Evolutionary conservation across 2,113 vertebrate species (phyloP).

Genomic region (Rhea pennata): DNA sequence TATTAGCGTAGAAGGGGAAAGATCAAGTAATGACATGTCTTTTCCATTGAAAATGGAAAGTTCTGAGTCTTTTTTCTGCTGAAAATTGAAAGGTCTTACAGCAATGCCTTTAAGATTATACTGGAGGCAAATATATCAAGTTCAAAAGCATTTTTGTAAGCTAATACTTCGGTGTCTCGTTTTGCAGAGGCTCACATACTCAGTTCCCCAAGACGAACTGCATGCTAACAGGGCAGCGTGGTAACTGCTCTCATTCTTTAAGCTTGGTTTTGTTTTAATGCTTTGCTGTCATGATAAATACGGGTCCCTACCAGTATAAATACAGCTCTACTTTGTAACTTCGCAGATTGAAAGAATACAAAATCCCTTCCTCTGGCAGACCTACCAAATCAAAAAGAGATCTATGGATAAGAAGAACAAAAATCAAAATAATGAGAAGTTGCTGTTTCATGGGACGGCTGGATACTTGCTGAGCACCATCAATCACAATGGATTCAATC

Average conservation of each 20-base stretch:
- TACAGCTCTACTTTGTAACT: conserved; percentile 27
- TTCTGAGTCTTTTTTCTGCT: not conserved
- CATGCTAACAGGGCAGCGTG: not conserved
- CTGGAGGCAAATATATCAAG: not conserved
- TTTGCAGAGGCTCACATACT: not conserved
- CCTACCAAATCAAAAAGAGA: conserved; percentile 83
- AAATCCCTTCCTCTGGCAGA: conserved; percentile 84
- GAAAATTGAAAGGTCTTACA: not conserved
- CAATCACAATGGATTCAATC: conserved; percentile 86
- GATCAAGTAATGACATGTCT: not conserved
- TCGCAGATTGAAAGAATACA: conserved; percentile 89
- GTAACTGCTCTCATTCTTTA: not conserved
- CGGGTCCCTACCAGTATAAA: not conserved
- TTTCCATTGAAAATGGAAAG: not conserved
- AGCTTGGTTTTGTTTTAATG: not conserved
- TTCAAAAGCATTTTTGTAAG: not conserved
- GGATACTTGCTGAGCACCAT: conserved; percentile 61
- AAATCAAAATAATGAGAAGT: conserved; percentile 76
- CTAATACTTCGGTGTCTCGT: not conserved
- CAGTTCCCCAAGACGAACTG: not conserved
- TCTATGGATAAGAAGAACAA: conserved; percentile 82
- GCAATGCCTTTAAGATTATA: not conserved
- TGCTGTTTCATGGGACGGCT: conserved; percentile 87
- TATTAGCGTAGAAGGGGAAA: not conserved
- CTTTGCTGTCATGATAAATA: not conserved